Evolutionary conservation across 2,888 invertebrate genomes (phyloP), one percentile per base, ranked within the genome.

Genomic region (Coelopa pilipes): DNA sequence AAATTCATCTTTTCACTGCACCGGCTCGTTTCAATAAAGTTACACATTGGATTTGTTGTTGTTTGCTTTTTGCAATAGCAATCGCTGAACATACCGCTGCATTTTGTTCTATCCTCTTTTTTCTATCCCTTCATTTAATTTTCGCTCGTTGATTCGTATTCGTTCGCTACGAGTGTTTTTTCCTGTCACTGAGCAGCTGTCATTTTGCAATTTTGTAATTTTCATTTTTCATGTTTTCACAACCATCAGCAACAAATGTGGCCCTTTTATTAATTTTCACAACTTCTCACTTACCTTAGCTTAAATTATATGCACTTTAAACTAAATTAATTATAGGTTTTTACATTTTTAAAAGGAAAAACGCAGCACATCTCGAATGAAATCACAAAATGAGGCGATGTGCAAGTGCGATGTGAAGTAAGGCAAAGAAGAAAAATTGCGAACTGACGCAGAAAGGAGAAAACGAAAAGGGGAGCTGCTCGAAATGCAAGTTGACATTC

Each of bases 211-310:
- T 79, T 77, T 76, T 66, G 76, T 79, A 76, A 46, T 71, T 70
- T 49, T 19, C 24, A 9, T 34, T 50, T 77, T 72, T 73, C 47
- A 21, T 68, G 65, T 65, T 55, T 55, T 67, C 74, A 75, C 78
- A 75, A 72, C 66, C 78, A 77, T 60, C 47, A 62, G 19, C 46
- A 63, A 13, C 46, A 17, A 45, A 49, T 75, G 70, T 21, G 50
- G 12, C 34, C n/a, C 45, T 55, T 75, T 47, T 57, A 21, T 45
- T 15, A 49, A 17, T 19, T 47, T 59, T 63, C 66, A 55, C 68
- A 59, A 21, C 70, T 21, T 45, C 72, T 65, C 55, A 62, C 74
- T 81, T 81, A 82, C 81, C 82, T 82, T 81, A 81, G 76, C 77
- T 80, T 78, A 79, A 77, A 77, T 76, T 81, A 76, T 79, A 4